Percentiles rank a stretch among this genome's conserved stretches.
Conservation (phyloP, 30 jellyfish, hydroid and myxozoan species). For the Chironex yamaguchii region DNA sequence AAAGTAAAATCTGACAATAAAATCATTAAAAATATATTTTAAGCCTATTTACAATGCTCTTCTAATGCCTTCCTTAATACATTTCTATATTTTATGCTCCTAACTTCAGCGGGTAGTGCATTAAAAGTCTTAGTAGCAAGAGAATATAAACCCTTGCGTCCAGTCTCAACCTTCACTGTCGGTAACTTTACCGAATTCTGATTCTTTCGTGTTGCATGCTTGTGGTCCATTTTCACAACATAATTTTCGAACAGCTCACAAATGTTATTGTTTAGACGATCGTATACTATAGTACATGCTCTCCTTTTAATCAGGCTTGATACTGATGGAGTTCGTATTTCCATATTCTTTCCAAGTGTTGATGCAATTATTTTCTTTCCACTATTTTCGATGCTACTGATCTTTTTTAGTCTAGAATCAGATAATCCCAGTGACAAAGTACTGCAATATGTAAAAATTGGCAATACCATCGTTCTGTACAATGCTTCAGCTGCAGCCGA, state of each 20-base stretch:
- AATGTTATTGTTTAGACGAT: slow-evolving; percentile 48
- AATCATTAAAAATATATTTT: slow-evolving; percentile 7
- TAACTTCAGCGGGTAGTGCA: slow-evolving; percentile 52
- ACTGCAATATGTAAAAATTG: slow-evolving; percentile 54
- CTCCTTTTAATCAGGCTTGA: too few relatives aligned
- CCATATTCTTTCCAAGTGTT: too few relatives aligned
- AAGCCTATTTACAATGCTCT: slow-evolving; percentile 1
- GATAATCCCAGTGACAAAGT: slow-evolving; percentile 38
- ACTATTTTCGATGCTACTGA: slow-evolving; percentile 42
- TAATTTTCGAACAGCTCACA: slow-evolving; percentile 44
- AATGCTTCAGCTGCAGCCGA: slow-evolving; percentile 66
- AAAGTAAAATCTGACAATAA: too few relatives aligned
- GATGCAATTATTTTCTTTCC: slow-evolving; percentile 60
- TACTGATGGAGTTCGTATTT: too few relatives aligned
- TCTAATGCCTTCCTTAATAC: slow-evolving; percentile 13
- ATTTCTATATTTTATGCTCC: slow-evolving; percentile 37
- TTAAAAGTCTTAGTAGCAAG: slow-evolving; percentile 61
- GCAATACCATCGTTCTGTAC: slow-evolving; percentile 62
- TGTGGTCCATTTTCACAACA: slow-evolving; percentile 21
- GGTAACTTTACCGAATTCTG: slow-evolving; percentile 50
- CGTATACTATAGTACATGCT: slow-evolving; percentile 49
- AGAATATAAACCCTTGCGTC: slow-evolving; percentile 60
- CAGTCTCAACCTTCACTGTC: slow-evolving; percentile 69
- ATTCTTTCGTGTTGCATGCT: slow-evolving; percentile 59
- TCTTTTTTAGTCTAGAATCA: slow-evolving; percentile 36